phyloP scores from a whole-genome alignment of 2,888 invertebrate species.

The Chymomyza amoena region DNA sequence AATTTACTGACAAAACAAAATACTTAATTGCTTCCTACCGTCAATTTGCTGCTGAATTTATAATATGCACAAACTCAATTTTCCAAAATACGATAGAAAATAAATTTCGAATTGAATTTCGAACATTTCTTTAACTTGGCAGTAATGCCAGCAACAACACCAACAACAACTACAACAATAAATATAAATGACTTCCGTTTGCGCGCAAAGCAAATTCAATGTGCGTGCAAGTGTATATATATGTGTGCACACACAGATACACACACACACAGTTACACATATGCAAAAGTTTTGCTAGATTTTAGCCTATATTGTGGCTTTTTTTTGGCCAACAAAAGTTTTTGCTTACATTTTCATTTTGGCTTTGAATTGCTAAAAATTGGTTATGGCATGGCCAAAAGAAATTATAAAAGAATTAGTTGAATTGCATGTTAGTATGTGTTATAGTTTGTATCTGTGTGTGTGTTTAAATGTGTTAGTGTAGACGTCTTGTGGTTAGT shows the following conservation, averaged over 20 bases:
- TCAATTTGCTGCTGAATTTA: conserved; percentile 23
- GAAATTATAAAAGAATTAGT: conserved; percentile 63
- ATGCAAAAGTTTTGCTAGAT: conserved; percentile 17
- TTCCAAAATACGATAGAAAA: conserved; percentile 11
- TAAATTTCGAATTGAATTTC: conserved; percentile 41
- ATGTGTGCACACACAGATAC: not conserved
- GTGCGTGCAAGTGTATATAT: conserved; percentile 11
- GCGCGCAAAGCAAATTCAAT: conserved; percentile 22
- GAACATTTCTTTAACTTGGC: conserved; percentile 24
- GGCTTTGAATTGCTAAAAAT: conserved; percentile 26
- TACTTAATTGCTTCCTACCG: conserved; percentile 63
- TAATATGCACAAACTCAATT: conserved; percentile 46
- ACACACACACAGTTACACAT: not conserved
- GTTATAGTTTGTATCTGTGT: not conserved
- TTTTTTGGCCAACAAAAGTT: conserved; percentile 33
- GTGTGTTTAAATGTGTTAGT: not conserved
- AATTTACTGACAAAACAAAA: conserved; percentile 33
- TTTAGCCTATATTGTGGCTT: conserved; percentile 18
- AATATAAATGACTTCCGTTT: conserved; percentile 56
- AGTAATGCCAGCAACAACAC: not conserved
- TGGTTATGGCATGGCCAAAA: conserved; percentile 52
- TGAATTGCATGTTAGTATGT: conserved; percentile 1
- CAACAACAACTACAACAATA: conserved; percentile 8
- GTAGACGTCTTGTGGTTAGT: not conserved
- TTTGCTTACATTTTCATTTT: conserved; percentile 56